phyloP scores from a whole-genome alignment of 2,888 invertebrate genomes.

The Nemotelus pantherinus region DNA sequence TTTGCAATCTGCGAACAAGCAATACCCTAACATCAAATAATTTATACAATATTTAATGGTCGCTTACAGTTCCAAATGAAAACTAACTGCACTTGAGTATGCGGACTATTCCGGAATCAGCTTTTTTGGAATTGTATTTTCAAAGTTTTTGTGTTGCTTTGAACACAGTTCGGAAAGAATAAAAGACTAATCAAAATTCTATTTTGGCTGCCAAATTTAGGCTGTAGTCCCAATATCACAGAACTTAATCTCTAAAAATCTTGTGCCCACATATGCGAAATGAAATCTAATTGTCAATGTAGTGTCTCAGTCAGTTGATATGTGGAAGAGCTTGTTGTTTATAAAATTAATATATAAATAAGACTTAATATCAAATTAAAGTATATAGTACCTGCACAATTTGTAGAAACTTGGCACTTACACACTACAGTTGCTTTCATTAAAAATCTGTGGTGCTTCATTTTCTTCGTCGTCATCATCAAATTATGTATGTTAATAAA shows the following conservation, averaged over 20 bases:
- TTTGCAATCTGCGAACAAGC: conserved; percentile 26
- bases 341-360: conserved; percentile 31
- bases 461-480: conserved; percentile 4
- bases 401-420: conserved; percentile 37
- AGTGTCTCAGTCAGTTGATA: conserved; percentile 28
- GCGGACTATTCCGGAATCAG: no score
- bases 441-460: not conserved
- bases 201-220: no score
- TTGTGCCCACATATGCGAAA: not conserved
- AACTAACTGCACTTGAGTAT: no score
- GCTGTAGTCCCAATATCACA: conserved; percentile 3
- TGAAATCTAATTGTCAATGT: not conserved
- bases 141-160: no score
- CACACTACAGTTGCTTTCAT: conserved; percentile 34
- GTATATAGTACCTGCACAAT: conserved; percentile 32
- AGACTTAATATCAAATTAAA: conserved; percentile 26
- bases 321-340: conserved; percentile 20
- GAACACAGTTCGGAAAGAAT: no score
- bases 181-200: no score
- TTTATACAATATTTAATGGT: not conserved
- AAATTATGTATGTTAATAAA: conserved; percentile 1
- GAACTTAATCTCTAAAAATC: not conserved
- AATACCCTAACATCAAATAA: conserved; percentile 20
- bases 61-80: not conserved
- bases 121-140: no score